Conservation (phyloP, 2,113 vertebrate genomes). For the Centropus unirufus region DNA sequence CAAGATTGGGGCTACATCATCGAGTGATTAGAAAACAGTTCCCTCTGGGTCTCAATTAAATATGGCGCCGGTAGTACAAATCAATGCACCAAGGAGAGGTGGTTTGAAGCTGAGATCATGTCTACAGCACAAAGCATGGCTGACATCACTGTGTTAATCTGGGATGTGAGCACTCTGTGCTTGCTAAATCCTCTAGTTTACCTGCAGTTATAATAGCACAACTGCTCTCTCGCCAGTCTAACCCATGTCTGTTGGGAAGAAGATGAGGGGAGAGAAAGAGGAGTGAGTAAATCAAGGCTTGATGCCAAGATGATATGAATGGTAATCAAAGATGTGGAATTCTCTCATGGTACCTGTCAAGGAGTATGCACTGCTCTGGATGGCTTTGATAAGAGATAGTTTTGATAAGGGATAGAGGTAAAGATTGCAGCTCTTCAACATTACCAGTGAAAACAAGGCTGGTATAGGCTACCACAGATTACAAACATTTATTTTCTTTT, state of each 20-base stretch:
- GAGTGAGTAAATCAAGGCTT: background rate
- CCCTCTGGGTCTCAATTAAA: conserved; percentile 64
- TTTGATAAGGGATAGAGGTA: background rate
- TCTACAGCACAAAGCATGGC: conserved; percentile 25
- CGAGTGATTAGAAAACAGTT: conserved; percentile 48
- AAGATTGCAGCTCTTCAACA: background rate
- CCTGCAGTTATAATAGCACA: background rate
- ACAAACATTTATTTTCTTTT: background rate
- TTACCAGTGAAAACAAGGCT: background rate
- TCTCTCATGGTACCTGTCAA: background rate
- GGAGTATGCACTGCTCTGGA: background rate
- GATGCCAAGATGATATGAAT: background rate
- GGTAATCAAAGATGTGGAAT: background rate
- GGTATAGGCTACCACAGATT: background rate
- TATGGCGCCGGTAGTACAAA: conserved; percentile 50
- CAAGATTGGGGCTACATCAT: conserved; percentile 12
- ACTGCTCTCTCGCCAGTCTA: conserved; percentile 24
- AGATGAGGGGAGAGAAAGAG: background rate
- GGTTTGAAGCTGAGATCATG: conserved; percentile 58
- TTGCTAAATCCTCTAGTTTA: background rate
- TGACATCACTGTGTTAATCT: conserved; percentile 41
- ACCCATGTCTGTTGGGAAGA: background rate
- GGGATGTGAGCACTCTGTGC: background rate
- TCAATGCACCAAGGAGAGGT: background rate
- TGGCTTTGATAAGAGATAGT: background rate